Conservation (phyloP, 2,113 vertebrate species). For the Tragelaphus strepsiceros region DNA sequence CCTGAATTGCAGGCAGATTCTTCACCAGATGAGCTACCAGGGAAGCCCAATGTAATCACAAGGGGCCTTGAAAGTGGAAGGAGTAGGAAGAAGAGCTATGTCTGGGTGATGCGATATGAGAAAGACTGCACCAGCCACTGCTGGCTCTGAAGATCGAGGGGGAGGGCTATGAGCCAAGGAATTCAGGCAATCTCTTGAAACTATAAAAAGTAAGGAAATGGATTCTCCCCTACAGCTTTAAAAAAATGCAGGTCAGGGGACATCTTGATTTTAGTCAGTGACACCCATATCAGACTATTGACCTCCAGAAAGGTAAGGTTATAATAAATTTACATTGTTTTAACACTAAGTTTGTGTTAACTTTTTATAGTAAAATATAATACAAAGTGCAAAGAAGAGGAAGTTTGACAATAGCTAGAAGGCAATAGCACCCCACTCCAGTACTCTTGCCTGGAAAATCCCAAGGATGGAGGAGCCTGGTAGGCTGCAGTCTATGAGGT, state of each 20-base stretch:
- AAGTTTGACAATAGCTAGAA: not conserved
- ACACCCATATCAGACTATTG: not conserved
- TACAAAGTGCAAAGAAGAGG: not conserved
- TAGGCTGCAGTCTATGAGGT: too few species aligned
- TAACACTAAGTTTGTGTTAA: not conserved
- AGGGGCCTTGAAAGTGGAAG: not conserved
- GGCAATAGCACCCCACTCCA: too few species aligned
- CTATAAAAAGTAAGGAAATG: not conserved
- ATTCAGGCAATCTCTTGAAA: fast-evolving
- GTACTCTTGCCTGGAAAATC: too few species aligned
- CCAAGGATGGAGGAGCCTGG: too few species aligned
- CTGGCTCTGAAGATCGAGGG: not conserved
- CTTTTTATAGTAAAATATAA: not conserved
- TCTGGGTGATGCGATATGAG: not conserved
- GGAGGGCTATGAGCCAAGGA: not conserved
- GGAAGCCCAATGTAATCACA: not conserved
- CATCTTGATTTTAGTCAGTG: not conserved
- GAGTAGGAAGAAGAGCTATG: not conserved
- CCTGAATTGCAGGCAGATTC: not conserved
- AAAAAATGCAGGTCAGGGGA: not conserved
- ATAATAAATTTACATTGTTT: not conserved
- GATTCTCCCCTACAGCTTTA: not conserved
- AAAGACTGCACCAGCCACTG: not conserved
- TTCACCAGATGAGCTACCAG: not conserved
- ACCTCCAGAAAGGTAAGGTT: not conserved